These are phyloP conservation scores for Capromys pilorides DNA, from an alignment of 2,797 vertebrate genomes.

Conservation along the genomic window DNA sequence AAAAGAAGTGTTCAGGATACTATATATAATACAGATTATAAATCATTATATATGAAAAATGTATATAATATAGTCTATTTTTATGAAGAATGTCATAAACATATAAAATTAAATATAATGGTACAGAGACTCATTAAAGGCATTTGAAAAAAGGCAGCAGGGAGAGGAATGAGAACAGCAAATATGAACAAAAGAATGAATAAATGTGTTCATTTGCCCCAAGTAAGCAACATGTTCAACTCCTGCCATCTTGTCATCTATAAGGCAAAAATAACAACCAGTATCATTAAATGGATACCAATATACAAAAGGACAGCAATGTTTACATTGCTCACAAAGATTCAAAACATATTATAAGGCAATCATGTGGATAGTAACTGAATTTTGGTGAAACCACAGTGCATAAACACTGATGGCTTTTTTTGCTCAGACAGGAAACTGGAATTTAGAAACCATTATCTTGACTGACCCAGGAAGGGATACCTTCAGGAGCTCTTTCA, in stretches of 20 bases:
- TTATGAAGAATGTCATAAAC: background rate
- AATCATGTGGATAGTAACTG: background rate
- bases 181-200: background rate
- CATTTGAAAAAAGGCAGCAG: background rate
- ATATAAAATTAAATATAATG: background rate
- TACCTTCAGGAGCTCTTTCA: constrained; percentile 13
- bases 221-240: background rate
- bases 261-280: background rate
- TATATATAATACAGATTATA: background rate
- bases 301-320: background rate
- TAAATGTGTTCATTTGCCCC: background rate
- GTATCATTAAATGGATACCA: background rate
- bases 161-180: background rate
- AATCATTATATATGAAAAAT: background rate
- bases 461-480: background rate
- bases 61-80: background rate
- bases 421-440: background rate
- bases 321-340: background rate
- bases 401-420: background rate
- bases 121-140: background rate
- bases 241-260: background rate
- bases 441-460: constrained; percentile 21
- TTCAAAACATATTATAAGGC: background rate
- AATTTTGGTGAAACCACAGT: background rate
- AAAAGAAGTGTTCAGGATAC: background rate